phyloP scores from a whole-genome alignment of 2,113 vertebrate genomes.

The Aix galericulata region DNA sequence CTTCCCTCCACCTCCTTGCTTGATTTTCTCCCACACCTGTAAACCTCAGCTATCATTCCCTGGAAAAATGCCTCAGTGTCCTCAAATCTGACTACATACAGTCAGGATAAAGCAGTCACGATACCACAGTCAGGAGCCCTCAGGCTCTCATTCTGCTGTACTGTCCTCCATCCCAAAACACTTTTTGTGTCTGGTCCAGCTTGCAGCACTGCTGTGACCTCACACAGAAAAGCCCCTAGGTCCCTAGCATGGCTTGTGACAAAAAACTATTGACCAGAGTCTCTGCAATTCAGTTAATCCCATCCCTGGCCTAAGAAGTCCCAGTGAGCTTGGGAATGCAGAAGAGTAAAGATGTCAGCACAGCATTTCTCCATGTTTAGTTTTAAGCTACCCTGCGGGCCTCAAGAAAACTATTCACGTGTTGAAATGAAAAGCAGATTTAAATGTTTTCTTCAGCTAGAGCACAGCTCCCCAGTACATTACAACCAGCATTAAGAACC shows the following conservation, averaged over 20 bases:
- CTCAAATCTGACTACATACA: not conserved
- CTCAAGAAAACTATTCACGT: not conserved
- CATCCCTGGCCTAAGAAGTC: not conserved
- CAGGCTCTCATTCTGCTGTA: not conserved
- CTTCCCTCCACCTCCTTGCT: not conserved
- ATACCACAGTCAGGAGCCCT: not conserved
- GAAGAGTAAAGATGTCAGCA: not conserved
- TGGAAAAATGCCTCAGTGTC: rapidly evolving
- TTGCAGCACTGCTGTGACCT: not conserved
- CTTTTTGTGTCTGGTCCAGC: not conserved
- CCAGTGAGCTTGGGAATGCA: not conserved
- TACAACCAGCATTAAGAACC: not conserved
- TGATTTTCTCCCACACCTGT: not conserved
- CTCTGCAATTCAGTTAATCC: not conserved
- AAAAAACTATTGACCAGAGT: not conserved
- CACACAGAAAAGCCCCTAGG: not conserved
- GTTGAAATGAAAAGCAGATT: not conserved
- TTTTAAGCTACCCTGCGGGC: not conserved
- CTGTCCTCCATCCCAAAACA: not conserved
- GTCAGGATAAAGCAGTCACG: not conserved
- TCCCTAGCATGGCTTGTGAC: not conserved
- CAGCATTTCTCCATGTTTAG: not conserved
- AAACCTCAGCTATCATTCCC: not conserved
- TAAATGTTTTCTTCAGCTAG: not conserved
- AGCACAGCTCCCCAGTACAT: not conserved